Percentiles rank a stretch among this genome's conserved stretches.
phyloP scores from a whole-genome alignment of 2,888 invertebrate species.

The Rhogogaster chlorosoma region DNA sequence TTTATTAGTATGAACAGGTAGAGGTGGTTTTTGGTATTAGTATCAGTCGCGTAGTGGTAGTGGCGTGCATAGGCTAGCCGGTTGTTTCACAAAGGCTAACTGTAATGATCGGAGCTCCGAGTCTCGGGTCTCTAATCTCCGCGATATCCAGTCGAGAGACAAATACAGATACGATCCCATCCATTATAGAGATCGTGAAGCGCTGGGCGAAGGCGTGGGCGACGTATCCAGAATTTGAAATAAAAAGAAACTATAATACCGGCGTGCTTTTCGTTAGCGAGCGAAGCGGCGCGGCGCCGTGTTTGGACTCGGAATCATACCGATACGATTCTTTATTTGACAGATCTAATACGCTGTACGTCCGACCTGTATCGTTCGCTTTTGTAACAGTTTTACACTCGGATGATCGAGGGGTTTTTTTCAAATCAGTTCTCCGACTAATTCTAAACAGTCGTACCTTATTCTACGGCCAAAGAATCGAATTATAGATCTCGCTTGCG shows the following conservation, averaged over 20 bases:
- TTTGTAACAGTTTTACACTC: constrained; percentile 37
- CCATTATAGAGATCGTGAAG: constrained; percentile 20
- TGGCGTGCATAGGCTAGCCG: not conserved
- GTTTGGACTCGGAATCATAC: constrained; percentile 46
- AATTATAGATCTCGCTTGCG: not conserved
- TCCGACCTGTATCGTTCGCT: not conserved
- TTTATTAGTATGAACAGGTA: not conserved
- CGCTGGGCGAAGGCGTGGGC: constrained; percentile 57
- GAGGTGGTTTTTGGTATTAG: not conserved
- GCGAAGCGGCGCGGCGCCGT: constrained; percentile 35
- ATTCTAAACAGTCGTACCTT: not conserved
- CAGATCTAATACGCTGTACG: constrained; percentile 41
- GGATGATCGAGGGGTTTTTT: constrained; percentile 49
- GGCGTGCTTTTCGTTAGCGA: constrained; percentile 38
- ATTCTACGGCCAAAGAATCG: not conserved
- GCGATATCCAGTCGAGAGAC: constrained; percentile 46
- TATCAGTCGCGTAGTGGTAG: not conserved
- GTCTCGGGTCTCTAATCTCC: constrained; percentile 20
- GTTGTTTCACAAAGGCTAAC: constrained; percentile 50
- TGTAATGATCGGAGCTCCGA: constrained; percentile 22
- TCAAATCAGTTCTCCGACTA: not conserved
- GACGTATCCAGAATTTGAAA: constrained; percentile 48
- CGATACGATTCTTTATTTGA: constrained; percentile 50
- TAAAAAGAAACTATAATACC: constrained; percentile 34
- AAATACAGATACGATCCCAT: constrained; percentile 50